Conservation (phyloP, 92 coral and sea anemone species). For the Diadumene lineata region DNA sequence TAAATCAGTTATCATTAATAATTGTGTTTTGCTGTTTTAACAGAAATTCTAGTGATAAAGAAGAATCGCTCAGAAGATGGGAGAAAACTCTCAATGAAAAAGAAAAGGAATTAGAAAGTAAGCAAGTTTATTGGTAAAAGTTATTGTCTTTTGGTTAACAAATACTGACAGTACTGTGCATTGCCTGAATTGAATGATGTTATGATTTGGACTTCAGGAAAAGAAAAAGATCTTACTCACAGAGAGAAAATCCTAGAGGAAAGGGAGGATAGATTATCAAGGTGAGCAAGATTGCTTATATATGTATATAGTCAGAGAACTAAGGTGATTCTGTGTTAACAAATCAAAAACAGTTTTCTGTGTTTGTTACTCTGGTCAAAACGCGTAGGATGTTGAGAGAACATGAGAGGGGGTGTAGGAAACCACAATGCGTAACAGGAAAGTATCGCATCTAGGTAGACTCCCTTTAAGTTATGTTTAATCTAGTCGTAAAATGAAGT, state of each 20-base stretch:
- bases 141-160: background rate
- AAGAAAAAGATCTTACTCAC: conserved; percentile 68
- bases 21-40: background rate
- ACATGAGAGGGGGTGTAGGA: too few species aligned
- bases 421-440: too few species aligned
- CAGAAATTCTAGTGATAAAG: conserved; percentile 62
- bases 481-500: too few species aligned
- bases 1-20: background rate
- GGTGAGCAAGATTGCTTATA: conserved; percentile 57
- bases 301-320: too few species aligned
- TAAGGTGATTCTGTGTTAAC: too few species aligned
- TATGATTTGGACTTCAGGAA: conserved; percentile 29
- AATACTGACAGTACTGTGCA: background rate
- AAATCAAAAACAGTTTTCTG: too few species aligned
- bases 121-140: too few species aligned
- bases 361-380: too few species aligned
- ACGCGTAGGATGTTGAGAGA: too few species aligned
- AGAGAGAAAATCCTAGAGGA: conserved; percentile 70
- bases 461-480: too few species aligned
- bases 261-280: conserved; percentile 80
- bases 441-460: too few species aligned
- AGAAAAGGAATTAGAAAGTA: conserved; percentile 86
- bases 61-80: conserved; percentile 76
- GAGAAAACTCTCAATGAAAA: conserved; percentile 79
- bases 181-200: background rate